Evolutionary conservation across 2,888 invertebrate species (phyloP).

Genomic region (Zelleria hepariella): DNA sequence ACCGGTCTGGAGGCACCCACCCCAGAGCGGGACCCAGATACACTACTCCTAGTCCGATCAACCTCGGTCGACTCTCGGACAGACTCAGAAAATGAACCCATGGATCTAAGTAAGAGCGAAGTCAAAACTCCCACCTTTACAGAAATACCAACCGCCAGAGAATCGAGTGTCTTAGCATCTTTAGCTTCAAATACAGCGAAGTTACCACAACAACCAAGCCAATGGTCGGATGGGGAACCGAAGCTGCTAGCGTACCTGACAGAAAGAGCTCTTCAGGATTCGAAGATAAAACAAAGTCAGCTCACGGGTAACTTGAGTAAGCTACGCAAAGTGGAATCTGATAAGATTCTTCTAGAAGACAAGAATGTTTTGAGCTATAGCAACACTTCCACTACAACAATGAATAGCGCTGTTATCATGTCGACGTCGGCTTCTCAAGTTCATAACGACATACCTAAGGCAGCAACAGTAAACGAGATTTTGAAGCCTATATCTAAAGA

Average conservation of each 20-base stretch:
- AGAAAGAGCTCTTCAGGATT: slow-evolving; percentile 78
- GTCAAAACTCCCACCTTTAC: slow-evolving; percentile 34
- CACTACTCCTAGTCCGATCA: slow-evolving; percentile 28
- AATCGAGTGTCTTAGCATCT: slow-evolving; percentile 74
- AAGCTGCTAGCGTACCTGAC: slow-evolving; percentile 81
- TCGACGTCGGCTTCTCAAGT: neutral
- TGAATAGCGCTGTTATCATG: slow-evolving; percentile 4
- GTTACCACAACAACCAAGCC: slow-evolving; percentile 68
- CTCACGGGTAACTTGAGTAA: slow-evolving; percentile 48
- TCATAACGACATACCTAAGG: neutral
- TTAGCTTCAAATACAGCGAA: slow-evolving; percentile 75
- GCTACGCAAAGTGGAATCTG: slow-evolving; percentile 41
- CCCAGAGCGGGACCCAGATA: slow-evolving; percentile 38
- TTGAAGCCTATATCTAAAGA: slow-evolving; percentile 24
- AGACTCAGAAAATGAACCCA: slow-evolving; percentile 68
- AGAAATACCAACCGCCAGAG: slow-evolving; percentile 75
- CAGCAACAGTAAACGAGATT: neutral
- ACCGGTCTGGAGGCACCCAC: slow-evolving; percentile 36
- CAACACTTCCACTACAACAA: neutral
- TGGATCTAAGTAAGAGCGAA: slow-evolving; percentile 63
- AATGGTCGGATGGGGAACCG: slow-evolving; percentile 74
- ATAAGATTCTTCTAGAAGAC: slow-evolving; percentile 5
- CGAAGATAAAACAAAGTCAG: slow-evolving; percentile 80
- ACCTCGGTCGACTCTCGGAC: slow-evolving; percentile 35
- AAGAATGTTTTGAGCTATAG: slow-evolving; percentile 1